Conservation (phyloP, 1,140 invertebrate species). For the Bombus difficillimus region DNA sequence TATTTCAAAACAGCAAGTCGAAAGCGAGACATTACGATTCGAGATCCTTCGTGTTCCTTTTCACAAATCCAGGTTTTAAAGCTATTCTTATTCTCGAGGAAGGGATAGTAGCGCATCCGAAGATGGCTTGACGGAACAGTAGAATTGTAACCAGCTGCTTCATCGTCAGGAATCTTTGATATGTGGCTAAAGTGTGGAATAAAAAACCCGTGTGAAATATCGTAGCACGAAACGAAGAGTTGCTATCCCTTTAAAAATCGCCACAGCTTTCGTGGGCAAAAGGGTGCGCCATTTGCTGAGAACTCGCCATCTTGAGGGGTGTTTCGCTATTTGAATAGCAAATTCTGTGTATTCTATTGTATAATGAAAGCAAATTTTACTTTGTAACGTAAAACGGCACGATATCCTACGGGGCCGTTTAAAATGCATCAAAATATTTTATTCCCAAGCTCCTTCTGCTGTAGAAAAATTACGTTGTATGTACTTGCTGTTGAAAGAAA, state of each 20-base stretch:
- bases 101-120: neutral
- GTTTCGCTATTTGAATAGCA: slow-evolving; percentile 40
- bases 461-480: neutral
- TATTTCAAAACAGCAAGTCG: neutral
- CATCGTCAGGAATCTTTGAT: slow-evolving; percentile 13
- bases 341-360: slow-evolving; percentile 15
- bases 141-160: neutral
- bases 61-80: neutral
- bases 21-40: neutral
- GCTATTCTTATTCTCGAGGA: neutral
- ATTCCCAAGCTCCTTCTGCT: too few relatives aligned
- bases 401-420: neutral
- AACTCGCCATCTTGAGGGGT: neutral
- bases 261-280: neutral
- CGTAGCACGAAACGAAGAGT: neutral
- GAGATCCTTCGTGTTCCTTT: neutral
- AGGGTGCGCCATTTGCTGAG: slow-evolving; percentile 11
- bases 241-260: slow-evolving; percentile 19
- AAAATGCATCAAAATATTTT: slow-evolving; percentile 16
- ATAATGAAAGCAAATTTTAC: slow-evolving; percentile 26
- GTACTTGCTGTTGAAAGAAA: too few relatives aligned
- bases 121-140: neutral
- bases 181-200: neutral
- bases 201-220: neutral
- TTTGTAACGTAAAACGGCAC: slow-evolving; percentile 27